Base-by-base conservation (phyloP, 2,113 vertebrate genomes). In the Caranx ignobilis region DNA sequence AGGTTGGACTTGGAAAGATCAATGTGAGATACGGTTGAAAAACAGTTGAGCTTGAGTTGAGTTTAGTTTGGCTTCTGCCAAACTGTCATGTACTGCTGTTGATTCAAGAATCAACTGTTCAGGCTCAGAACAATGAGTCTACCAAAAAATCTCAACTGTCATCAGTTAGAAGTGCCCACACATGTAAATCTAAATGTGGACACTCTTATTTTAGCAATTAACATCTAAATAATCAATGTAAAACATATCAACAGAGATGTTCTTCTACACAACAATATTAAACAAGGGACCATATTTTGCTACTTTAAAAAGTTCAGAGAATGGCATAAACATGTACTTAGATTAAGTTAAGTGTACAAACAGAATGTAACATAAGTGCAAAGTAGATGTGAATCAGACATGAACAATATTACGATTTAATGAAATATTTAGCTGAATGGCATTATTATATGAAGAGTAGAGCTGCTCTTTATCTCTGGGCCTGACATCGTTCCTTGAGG, bases 391-490 rank as follows among this genome's bases (percentile, higher is more conserved):
- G 37, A 47, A 55, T n/a, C n/a, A 63, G 3, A 26, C 9, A 3
- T 12, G 5, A 43, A 65, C 18, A 77, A n/a, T 16, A 12, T 35
- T 8, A 26, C 37, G 1, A 39, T 34, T 32, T 54, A 2, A 43
- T 11, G 34, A 50, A 50, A 64, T 16, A 26, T 34, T 64, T 34
- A 13, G 16, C 47, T 26, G 62, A 65, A 59, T 56, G 43, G 26
- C 68, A 62, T 80, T 9, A 57, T 57, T 6, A 59, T 45, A 57
- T 64, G 1, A 77, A 71, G 16, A 10, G 21, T 39, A 2, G 21
- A 76, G 77, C 84, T 87, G 69, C 78, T 87, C 76, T 85, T 55
- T 63, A 75, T 56, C 47, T 54, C 60, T 57, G 11, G 19, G 47
- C 19, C 56, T 64, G 16, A 56, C 54, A 12, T 31, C 10, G 34